Evolutionary conservation across 2,888 invertebrate species (phyloP), one percentile per base, ranked within the genome.

Genomic region (Tanytarsus gracilentus): DNA sequence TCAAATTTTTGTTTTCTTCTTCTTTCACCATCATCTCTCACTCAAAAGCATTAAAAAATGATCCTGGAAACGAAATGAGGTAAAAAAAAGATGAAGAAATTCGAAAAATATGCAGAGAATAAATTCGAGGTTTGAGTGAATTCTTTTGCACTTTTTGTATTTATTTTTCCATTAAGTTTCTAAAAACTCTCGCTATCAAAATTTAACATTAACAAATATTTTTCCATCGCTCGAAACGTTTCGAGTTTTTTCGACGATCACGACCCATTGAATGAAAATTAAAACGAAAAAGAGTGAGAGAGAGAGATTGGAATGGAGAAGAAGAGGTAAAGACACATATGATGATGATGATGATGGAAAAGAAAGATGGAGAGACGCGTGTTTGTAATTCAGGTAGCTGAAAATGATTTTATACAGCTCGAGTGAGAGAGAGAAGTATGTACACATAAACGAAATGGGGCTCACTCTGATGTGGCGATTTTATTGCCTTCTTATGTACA

Each of bases 331-430:
- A 8, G 48, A 58, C 58, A 58, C 27, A 44, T 44, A 44, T 44
- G 40, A 40, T 16, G 40, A 14, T 18, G 25, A 49, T 49, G n/a
- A 6, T 3, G 11, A 55, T 39, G 33, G 44, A 44, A 44, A 18
- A n/a, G 36, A 60, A 50, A 67, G 66, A 66, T 66, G 66, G 65
- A 66, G 65, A 67, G 66, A 67, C 68, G 68, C 68, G 68, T 68
- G 68, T 68, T 68, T 67, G 67, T 68, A 68, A 68, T 67, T 66
- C 68, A 68, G 68, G 68, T 68, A 68, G 68, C 68, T 65, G 66
- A 49, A 60, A 36, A 50, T 50, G 33, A 36, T 60, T 60, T 50
- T 33, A 27, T 50, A 58, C 48, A 58, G 40, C 26, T 14, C 26
- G 27, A 27, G 50, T 27, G 50, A 50, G 23, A 11, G 14, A 14